Conservation (phyloP, 2,113 vertebrate genomes). For the Raja brachyura region DNA sequence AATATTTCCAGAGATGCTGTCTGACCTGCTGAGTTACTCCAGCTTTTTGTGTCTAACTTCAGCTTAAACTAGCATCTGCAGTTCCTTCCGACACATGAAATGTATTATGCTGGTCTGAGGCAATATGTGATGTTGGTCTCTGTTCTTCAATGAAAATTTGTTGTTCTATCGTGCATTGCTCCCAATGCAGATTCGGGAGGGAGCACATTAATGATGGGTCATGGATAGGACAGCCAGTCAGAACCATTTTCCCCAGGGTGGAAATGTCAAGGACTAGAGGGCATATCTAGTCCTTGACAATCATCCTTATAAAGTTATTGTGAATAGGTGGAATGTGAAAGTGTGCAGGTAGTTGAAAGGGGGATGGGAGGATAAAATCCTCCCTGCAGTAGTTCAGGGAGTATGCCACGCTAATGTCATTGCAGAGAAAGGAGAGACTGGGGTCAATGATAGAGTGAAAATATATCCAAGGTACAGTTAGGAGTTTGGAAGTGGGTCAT, state of each 20-base stretch:
- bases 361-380: background rate
- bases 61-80: too few relatives aligned
- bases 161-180: background rate
- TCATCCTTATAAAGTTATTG: too few relatives aligned
- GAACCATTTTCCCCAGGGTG: too few relatives aligned
- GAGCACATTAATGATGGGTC: background rate
- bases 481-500: background rate
- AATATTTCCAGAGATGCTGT: too few relatives aligned
- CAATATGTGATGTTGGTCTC: background rate
- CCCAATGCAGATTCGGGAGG: background rate
- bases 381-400: background rate
- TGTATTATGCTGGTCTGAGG: too few relatives aligned
- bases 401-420: background rate
- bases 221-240: too few relatives aligned
- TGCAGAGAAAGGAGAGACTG: background rate
- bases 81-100: too few relatives aligned
- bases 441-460: background rate
- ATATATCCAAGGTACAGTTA: background rate
- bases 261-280: too few relatives aligned
- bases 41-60: too few relatives aligned
- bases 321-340: background rate
- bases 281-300: too few relatives aligned
- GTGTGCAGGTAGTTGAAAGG: background rate
- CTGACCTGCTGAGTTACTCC: too few relatives aligned
- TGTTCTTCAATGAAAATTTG: background rate